These are phyloP conservation scores for Brenthis daphne DNA, from an alignment of 2,888 invertebrate genomes.

Conservation along the genomic window DNA sequence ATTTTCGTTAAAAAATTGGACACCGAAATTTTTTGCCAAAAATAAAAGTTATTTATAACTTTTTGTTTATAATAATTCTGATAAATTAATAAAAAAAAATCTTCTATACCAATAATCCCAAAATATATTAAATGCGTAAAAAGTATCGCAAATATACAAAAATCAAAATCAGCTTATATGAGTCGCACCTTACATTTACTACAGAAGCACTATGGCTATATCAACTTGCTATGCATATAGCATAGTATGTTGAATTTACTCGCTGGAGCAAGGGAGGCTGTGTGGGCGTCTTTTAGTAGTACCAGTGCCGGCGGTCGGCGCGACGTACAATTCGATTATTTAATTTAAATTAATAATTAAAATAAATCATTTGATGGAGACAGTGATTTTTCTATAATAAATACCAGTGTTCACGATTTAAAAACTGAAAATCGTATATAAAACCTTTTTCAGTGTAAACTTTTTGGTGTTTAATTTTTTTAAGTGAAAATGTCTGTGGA, in stretches of 20 bases:
- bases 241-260: slow-evolving; percentile 57
- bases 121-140: no score
- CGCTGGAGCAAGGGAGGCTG: slow-evolving; percentile 73
- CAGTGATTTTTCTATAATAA: slow-evolving; percentile 63
- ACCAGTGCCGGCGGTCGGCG: slow-evolving; percentile 67
- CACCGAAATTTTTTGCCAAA: no score
- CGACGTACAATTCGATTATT: slow-evolving; percentile 58
- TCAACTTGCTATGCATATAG: slow-evolving; percentile 62
- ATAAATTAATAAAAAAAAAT: no score
- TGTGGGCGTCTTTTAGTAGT: slow-evolving; percentile 71
- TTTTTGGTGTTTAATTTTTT: slow-evolving; percentile 59
- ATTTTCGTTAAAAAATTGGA: no score
- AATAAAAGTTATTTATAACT: no score
- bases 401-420: slow-evolving; percentile 52
- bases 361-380: slow-evolving; percentile 48
- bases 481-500: slow-evolving; percentile 78
- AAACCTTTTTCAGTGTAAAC: slow-evolving; percentile 52
- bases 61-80: no score
- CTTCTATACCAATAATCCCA: no score
- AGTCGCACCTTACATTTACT: slow-evolving; percentile 55
- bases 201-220: slow-evolving; percentile 41
- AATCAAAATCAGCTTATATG: slow-evolving; percentile 47
- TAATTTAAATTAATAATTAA: slow-evolving; percentile 53
- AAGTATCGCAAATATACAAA: background rate
- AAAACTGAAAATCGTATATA: slow-evolving; percentile 33